Evolutionary conservation across 2,888 invertebrate genomes (phyloP).

Genomic region (Eledona agricola): DNA sequence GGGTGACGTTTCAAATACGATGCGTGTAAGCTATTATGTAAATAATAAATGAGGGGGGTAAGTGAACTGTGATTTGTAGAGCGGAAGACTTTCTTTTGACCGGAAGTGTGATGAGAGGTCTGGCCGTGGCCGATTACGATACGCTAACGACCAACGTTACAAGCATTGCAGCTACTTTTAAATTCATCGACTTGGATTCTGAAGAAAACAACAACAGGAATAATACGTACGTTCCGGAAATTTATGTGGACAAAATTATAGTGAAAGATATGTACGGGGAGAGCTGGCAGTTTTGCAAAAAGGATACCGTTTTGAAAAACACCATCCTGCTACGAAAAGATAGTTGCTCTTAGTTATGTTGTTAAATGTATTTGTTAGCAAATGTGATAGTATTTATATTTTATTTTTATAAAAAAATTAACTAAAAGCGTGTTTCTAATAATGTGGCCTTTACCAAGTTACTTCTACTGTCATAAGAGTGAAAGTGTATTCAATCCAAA

Average conservation of each 20-base stretch:
- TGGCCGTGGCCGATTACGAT: conserved; percentile 59
- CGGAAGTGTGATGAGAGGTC: conserved; percentile 55
- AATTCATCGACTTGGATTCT: conserved; percentile 52
- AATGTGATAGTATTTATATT: conserved; percentile 29
- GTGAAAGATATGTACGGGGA: conserved; percentile 60
- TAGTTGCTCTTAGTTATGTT: neutral
- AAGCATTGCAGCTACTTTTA: conserved; percentile 53
- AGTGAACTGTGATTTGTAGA: conserved; percentile 43
- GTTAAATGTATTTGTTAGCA: neutral
- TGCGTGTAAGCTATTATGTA: conserved; percentile 62
- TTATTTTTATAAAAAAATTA: conserved; percentile 5
- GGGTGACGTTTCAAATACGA: conserved; percentile 61
- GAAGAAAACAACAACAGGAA: conserved; percentile 47
- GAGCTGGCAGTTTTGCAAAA: conserved; percentile 61
- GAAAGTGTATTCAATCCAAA: too few relatives aligned
- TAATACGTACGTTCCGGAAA: conserved; percentile 40
- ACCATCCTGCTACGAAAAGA: conserved; percentile 33
- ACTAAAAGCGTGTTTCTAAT: neutral
- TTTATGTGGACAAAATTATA: conserved; percentile 55
- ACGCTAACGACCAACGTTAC: conserved; percentile 49
- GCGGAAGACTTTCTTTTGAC: conserved; percentile 53
- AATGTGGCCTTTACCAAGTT: too few relatives aligned
- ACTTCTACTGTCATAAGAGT: too few relatives aligned
- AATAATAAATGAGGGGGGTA: conserved; percentile 3
- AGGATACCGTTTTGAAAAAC: conserved; percentile 55